Conservation (phyloP, 2,113 vertebrate genomes). For the Mionectes macconnelli region DNA sequence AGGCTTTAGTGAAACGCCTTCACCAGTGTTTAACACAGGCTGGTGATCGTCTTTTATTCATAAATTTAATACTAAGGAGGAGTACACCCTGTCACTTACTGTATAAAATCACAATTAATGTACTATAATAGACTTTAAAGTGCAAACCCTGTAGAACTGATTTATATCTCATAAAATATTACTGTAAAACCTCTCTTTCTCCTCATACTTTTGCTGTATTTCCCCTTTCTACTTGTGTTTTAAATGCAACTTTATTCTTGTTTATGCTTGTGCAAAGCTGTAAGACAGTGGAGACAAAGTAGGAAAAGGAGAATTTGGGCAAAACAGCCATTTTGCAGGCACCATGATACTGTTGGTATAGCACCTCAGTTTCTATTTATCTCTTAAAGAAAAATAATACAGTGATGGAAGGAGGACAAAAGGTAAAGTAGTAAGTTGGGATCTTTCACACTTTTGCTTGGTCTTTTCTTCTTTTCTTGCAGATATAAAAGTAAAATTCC, state of each 20-base stretch:
- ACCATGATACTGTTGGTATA: neutral
- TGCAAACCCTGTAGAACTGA: conserved; percentile 38
- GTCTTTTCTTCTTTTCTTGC: neutral
- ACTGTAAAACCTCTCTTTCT: neutral
- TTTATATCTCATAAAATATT: conserved; percentile 43
- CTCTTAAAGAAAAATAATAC: neutral
- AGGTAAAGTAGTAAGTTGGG: neutral
- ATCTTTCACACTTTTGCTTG: neutral
- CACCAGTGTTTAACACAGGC: neutral
- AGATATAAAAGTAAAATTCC: neutral
- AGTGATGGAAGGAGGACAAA: neutral
- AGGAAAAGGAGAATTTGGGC: neutral
- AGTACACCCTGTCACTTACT: neutral
- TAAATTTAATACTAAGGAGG: conserved; percentile 14
- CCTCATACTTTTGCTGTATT: neutral
- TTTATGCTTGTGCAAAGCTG: neutral
- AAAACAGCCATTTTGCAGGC: neutral
- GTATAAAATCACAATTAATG: conserved; percentile 53
- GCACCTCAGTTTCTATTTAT: neutral
- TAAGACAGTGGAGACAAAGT: neutral
- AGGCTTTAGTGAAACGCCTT: neutral
- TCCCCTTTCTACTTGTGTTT: neutral
- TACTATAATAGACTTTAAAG: conserved; percentile 44
- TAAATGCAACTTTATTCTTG: neutral
- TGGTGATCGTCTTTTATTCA: conserved; percentile 9